Evolutionary conservation across 1,140 invertebrate species (phyloP), one percentile per base, ranked within the genome.

Genomic region (Oppia nitens): DNA sequence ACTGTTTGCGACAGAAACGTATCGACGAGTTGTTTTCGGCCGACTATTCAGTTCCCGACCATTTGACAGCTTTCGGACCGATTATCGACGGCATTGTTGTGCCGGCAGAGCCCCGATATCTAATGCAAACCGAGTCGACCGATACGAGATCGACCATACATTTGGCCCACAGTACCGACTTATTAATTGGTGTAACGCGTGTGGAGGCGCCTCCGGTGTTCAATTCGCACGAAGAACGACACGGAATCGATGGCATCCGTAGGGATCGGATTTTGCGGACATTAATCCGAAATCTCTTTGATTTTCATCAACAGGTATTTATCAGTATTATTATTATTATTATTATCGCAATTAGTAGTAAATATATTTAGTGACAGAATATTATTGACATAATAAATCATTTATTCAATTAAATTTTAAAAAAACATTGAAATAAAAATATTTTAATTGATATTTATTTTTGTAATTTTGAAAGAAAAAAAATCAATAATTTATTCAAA

Each of bases 181-280:
- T 98, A n/a, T 81, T 98, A 78, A 78, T 94, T 55, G 93, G 94
- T 1, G 86, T 95, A n/a, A 89, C 87, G 2, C 82, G 90, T 68
- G 83, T 89, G 64, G 91, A 95, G 70, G 86, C 85, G 61, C 87
- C 87, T 67, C 81, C 87, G 66, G 77, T 87, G 28, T 82, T 97
- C 67, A 89, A 84, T 64, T 85, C 87, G 0, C 83, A 87, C 55
- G 91, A 96, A 66, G 81, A 93, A 20, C 82, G 86, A 67, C 85
- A 88, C 66, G 94, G 93, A 25, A 89, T 98, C 67, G 85, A 90
- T 66, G 26, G 55, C 1, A 23, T 85, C 66, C 76, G 88, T 60
- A 79, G 92, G 58, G 87, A 92, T 69, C 83, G 85, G 70, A 91
- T 96, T 66, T 80, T 96, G 64, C 78, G 91, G 63, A 95, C 92